phyloP scores from a whole-genome alignment of 2,888 invertebrate genomes.

The Tetragnatha montana region DNA sequence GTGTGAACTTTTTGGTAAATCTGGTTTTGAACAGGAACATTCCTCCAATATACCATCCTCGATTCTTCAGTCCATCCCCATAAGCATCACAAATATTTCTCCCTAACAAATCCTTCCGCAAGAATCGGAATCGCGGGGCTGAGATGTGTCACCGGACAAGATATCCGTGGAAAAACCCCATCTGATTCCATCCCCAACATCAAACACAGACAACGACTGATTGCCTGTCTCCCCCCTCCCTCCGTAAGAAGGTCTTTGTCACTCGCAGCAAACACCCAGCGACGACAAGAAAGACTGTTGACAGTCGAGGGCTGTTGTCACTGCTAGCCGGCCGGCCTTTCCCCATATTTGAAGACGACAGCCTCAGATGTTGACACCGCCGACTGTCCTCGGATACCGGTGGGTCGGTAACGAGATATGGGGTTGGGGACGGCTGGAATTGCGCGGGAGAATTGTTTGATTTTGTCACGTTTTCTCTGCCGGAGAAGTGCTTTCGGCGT shows the following conservation, averaged over 20 bases:
- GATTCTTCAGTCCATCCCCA: neutral
- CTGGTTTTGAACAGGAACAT: no score
- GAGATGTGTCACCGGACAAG: conserved; percentile 38
- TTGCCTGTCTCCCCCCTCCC: neutral
- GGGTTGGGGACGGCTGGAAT: neutral
- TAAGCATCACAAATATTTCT: no score
- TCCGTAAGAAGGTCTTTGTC: conserved; percentile 14
- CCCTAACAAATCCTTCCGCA: no score
- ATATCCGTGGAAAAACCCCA: conserved; percentile 42
- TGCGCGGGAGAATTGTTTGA: conserved; percentile 40
- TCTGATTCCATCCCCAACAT: conserved; percentile 22
- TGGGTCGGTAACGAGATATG: conserved; percentile 49
- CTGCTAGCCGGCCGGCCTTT: neutral
- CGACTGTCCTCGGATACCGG: conserved; percentile 14
- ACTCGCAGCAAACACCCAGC: conserved; percentile 39
- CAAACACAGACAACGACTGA: conserved; percentile 45
- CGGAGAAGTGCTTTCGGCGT: conserved; percentile 35
- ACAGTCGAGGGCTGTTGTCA: conserved; percentile 7
- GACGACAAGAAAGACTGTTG: conserved; percentile 43
- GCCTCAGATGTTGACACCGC: conserved; percentile 45
- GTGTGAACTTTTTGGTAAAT: no score
- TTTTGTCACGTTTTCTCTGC: conserved; percentile 52
- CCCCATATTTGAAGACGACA: conserved; percentile 43
- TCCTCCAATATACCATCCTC: no score
- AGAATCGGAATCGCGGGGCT: conserved; percentile 3